Conservation (phyloP, 2,888 invertebrate species). For the Octodonta nipae region DNA sequence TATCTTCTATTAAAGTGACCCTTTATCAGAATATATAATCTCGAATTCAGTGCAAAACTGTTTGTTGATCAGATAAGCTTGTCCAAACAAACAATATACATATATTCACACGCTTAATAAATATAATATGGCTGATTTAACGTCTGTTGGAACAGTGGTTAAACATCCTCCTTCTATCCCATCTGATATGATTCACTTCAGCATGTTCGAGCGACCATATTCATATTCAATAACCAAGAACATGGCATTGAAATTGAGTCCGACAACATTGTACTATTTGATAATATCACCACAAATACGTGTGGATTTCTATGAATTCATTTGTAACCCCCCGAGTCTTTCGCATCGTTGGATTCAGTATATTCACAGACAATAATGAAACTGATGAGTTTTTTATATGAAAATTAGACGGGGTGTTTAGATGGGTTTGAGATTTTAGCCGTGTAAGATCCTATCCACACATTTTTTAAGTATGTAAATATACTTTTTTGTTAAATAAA, state of each 20-base stretch:
- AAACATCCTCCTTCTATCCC: conserved; percentile 21
- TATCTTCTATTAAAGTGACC: too few species aligned
- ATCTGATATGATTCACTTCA: conserved; percentile 22
- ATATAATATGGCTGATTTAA: conserved; percentile 12
- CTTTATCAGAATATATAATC: too few species aligned
- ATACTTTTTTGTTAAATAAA: too few species aligned
- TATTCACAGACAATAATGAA: too few species aligned
- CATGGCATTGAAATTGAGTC: conserved; percentile 11
- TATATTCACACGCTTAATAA: conserved; percentile 16
- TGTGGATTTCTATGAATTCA: conserved; percentile 11
- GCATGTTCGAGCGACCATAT: conserved; percentile 21
- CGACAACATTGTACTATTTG: conserved; percentile 14
- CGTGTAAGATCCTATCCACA: too few species aligned
- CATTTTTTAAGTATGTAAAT: too few species aligned
- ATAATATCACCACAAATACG: conserved; percentile 18
- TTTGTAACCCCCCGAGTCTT: conserved; percentile 3
- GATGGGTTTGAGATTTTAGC: too few species aligned
- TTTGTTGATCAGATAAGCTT: too few species aligned
- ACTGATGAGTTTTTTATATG: conserved; percentile 14
- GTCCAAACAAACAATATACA: conserved; percentile 11
- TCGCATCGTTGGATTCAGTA: too few species aligned
- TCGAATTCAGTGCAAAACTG: too few species aligned
- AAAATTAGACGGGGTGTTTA: too few species aligned
- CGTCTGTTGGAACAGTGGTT: conserved; percentile 11
- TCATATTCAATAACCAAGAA: conserved; percentile 19